Conservation (phyloP, 2,113 vertebrate genomes). For the Blennius ocellaris region DNA sequence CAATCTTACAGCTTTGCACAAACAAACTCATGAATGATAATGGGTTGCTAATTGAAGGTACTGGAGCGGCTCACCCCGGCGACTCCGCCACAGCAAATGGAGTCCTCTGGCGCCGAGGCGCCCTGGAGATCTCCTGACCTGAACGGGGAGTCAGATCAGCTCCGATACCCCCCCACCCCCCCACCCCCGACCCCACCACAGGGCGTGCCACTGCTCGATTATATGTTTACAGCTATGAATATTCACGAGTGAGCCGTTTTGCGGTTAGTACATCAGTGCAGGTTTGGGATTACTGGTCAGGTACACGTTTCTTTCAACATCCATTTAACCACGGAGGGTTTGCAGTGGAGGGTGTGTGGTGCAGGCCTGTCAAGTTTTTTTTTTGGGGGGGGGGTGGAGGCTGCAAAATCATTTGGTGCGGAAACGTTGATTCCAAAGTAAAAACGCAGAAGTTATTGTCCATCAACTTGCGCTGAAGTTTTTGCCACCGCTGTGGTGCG, state of each 20-base stretch:
- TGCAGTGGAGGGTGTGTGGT: no score
- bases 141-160: conserved; percentile 57
- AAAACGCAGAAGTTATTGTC: no score
- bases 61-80: conserved; percentile 57
- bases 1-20: conserved; percentile 70
- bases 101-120: conserved; percentile 52
- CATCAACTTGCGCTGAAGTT: no score
- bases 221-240: conserved; percentile 59
- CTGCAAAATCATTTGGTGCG: no score
- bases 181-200: conserved; percentile 1
- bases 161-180: conserved; percentile 33
- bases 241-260: conserved; percentile 51
- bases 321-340: no score
- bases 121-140: conserved; percentile 65
- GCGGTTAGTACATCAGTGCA: conserved; percentile 16
- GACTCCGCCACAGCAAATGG: conserved; percentile 66
- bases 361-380: no score
- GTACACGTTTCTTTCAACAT: no score
- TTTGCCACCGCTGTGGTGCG: no score
- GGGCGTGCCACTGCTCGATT: conserved; percentile 38
- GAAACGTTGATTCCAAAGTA: no score
- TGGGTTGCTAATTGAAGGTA: conserved; percentile 74
- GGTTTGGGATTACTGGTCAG: no score
- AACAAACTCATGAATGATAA: conserved; percentile 81
- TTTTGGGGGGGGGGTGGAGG: no score